phyloP scores from a whole-genome alignment of 2,888 invertebrate species.

The Globia sparganii region DNA sequence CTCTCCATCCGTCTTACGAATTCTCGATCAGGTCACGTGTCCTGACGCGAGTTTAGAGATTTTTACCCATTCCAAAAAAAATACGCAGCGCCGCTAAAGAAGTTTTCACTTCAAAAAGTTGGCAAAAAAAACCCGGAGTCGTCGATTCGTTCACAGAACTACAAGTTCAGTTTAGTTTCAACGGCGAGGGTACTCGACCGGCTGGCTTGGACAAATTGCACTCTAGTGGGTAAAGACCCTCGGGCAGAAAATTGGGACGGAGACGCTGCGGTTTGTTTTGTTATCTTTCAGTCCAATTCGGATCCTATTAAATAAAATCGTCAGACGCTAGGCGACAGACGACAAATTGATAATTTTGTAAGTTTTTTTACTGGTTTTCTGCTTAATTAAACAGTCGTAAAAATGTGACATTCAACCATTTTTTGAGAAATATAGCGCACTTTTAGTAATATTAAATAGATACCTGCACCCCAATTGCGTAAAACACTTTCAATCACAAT shows the following conservation, averaged over 20 bases:
- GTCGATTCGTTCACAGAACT: slow-evolving; percentile 78
- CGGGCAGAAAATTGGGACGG: slow-evolving; percentile 57
- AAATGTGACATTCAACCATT: too few relatives aligned
- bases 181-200: slow-evolving; percentile 78
- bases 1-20: too few relatives aligned
- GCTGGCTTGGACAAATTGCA: slow-evolving; percentile 84
- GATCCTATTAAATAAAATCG: neutral
- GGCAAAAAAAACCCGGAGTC: slow-evolving; percentile 68
- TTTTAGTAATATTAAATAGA: too few relatives aligned
- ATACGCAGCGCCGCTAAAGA: too few relatives aligned
- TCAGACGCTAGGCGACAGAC: neutral
- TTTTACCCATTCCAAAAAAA: too few relatives aligned
- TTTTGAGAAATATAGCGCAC: too few relatives aligned
- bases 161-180: slow-evolving; percentile 83
- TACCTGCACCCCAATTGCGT: too few relatives aligned
- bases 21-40: too few relatives aligned
- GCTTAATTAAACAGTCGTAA: too few relatives aligned
- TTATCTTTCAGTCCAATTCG: neutral
- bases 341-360: neutral
- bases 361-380: neutral
- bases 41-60: too few relatives aligned
- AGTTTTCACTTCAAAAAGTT: too few relatives aligned
- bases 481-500: too few relatives aligned
- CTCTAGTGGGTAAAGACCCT: slow-evolving; percentile 76
- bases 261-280: slow-evolving; percentile 20